Base-by-base conservation (phyloP, 1,140 invertebrate species). In the Eumeta japonica region DNA sequence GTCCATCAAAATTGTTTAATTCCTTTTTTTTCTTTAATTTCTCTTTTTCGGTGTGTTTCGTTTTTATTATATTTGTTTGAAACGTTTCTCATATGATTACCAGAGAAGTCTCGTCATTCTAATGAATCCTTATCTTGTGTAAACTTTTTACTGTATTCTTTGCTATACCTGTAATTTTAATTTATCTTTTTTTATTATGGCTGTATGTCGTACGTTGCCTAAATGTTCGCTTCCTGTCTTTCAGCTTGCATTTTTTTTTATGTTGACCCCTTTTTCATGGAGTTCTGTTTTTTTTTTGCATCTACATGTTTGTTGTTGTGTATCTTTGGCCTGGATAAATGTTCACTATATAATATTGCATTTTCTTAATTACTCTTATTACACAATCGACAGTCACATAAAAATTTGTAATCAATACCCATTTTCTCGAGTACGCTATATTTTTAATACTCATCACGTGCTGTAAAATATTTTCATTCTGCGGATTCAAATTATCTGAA, bases 1-100 rank as follows among this genome's bases (percentile, higher is more conserved):
- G 5, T 46, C 60, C 59, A 57, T 58, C 50, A 63, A 71, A 71
- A 62, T 68, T 30, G 67, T 67, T 54, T 60, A 44, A 56, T 14
- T 4, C 11, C 65, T 64, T 48, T 14, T 39, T 65, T 72, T 45
- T 35, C 47, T 56, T 62, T 52, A 55, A 58, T 62, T 52, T 57
- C 56, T 68, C 47, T 56, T 62, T 52, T 55, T 59, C 62, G 52
- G 56, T 56, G 70, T 66, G 50, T 47, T 60, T 17, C 3, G 34
- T 45, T 43, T 48, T 50, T 54, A 48, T 55, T 47, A 54, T 64
- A 55, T 36, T 42, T 55, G 50, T 54, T 39, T 46, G 46, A 48
- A 50, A 46, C 43, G 53, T 50, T 41, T 52, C 36, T 39, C 51
- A 52, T 59, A 62, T 46, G 46, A 24, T 24, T n/a, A 24, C 20